Evolutionary conservation across 2,888 invertebrate species (phyloP), one percentile per base, ranked within the genome.

Genomic region (Danaus chrysippus): DNA sequence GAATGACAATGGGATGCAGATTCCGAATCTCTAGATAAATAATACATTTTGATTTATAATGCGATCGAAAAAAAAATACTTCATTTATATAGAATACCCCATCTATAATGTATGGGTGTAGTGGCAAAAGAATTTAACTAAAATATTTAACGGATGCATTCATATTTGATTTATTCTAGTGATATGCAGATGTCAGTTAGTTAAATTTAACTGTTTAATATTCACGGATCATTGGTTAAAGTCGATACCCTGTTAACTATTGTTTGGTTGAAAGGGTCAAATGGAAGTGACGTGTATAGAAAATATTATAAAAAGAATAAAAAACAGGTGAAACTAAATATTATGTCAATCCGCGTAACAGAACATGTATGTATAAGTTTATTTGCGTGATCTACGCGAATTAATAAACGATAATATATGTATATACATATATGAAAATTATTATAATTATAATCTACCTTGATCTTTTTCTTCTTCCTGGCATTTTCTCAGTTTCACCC

Each of bases 41-140:
- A 91, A 91, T 91, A 88, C 88, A 87, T 88, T 91, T 88, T 91
- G 91, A 91, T 91, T 91, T 90, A 91, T 91, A 91, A 89, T 87
- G 77, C 84, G 83, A 77, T 84, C 84, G 86, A 90, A 91, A 90
- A 89, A 87, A 84, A 83, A 87, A 90, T 89, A 90, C 89, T 88
- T 84, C 89, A 89, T 90, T 90, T 90, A 91, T 91, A 91, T 34
- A 91, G 3, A n/a, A n/a, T 82, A 87, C 87, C 86, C 91, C 84
- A 89, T 91, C 90, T 90, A 91, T 91, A 34, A 34, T 34, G 6
- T 34, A 91, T 91, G 91, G 91, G 91, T 91, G 91, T 88, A 87
- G 83, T 88, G 90, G 87, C 87, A 88, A 89, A 90, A 89, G 84
- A 91, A 89, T 89, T 90, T 84, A 72, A 34, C 23, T 34, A 84